Base-by-base conservation (phyloP, 2,113 vertebrate species). In the Variabilichromis moorii region DNA sequence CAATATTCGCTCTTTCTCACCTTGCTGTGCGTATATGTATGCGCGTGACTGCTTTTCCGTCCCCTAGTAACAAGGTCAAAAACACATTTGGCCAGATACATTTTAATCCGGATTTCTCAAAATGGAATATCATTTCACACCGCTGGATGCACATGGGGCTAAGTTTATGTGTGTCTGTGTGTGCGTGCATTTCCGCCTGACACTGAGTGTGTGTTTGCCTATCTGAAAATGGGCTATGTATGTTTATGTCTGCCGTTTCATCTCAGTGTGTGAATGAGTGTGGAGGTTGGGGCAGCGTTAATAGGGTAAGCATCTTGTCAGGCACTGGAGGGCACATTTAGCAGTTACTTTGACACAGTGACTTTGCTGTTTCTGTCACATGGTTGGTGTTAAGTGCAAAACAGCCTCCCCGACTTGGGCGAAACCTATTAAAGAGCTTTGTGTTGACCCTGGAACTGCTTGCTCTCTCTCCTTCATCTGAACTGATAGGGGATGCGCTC, bases 81-180 rank as follows among this genome's bases (percentile, higher is more conserved):
- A 95, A 92, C 94, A 94, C 89, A 95, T 95, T 96, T 93, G 94
- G 93, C 91, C 94, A 92, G 92, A 94, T 93, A 93, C 93, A 93
- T 94, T 95, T 95, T 95, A 96, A 97, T 96, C 96, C 92, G 88
- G 93, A 96, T 96, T 96, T 95, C 92, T 95, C 86, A 91, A 95
- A 96, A 95, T 94, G 94, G 94, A 96, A 96, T 95, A 96, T 95
- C 89, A 95, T 96, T 96, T 96, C 92, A 96, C 90, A 87, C 91
- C 24, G 13, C 89, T 92, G 91, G 92, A 94, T 94, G 88, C 87
- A 90, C 84, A 92, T 71, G 73, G 79, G 68, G 68, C 88, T 82
- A 92, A 89, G 88, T 94, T 89, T 79, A 17, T 91, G 54, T 91
- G 82, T 26, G 86, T 28, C 40, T 47, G 68, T 47, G 42, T 84